These are phyloP conservation scores for Nansenia antarctica DNA, from an alignment of 2,113 vertebrate species.

Conservation along the genomic window DNA sequence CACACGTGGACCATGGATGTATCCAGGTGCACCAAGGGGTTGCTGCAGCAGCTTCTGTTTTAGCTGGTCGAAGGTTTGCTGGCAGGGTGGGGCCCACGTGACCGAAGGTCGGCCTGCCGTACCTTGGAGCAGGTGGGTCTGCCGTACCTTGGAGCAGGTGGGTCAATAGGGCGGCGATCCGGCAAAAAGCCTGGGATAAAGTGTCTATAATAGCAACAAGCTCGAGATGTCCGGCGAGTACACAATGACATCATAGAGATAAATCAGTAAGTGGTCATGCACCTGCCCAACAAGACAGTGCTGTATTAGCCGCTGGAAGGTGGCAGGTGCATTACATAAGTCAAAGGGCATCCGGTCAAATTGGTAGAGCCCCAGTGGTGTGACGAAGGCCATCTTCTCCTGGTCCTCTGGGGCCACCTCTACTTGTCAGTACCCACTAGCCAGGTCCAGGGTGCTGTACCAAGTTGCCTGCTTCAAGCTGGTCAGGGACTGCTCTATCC, in stretches of 20 bases:
- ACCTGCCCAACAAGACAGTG: slow-evolving; percentile 11
- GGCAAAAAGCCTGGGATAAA: neutral
- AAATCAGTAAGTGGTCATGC: slow-evolving; percentile 15
- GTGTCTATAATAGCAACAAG: neutral
- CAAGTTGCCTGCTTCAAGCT: neutral
- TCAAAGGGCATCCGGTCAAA: slow-evolving; percentile 20
- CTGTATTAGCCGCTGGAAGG: slow-evolving; percentile 31
- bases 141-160: neutral
- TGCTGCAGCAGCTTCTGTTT: neutral
- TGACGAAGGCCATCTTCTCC: slow-evolving; percentile 17
- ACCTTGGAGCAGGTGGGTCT: neutral
- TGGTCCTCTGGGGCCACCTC: slow-evolving; percentile 1
- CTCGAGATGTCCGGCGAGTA: slow-evolving; percentile 12
- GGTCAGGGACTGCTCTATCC: slow-evolving; percentile 15
- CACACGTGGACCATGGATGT: too few relatives aligned
- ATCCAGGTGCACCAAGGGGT: too few relatives aligned
- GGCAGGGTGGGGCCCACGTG: neutral
- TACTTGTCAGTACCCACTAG: slow-evolving; percentile 26
- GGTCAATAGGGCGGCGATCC: neutral
- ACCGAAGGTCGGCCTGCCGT: neutral
- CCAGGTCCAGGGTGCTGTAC: slow-evolving; percentile 20
- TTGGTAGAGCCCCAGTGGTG: neutral
- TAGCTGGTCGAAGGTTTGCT: neutral
- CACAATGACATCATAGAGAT: slow-evolving; percentile 24
- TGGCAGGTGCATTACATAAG: too few relatives aligned